Evolutionary conservation across 2,888 invertebrate species (phyloP), one percentile per base, ranked within the genome.

Genomic region (Pemphredon lugubris): DNA sequence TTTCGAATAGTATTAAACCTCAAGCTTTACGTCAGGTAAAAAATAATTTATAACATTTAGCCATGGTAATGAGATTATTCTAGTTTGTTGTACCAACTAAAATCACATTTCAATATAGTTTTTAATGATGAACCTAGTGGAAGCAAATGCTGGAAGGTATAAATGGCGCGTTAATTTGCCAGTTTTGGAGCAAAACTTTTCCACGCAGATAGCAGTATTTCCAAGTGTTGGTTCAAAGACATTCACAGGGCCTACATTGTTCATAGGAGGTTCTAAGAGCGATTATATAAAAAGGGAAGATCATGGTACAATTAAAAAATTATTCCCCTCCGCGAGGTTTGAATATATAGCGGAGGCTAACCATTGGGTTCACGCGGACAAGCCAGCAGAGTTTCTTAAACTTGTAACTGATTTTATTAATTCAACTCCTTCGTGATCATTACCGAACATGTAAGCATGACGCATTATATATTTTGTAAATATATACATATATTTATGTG

Each of bases 281-380:
- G 93, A 94, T 88, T 97, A 95, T 88, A 92, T 98, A 81, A 92
- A 91, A 71, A 89, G 90, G 72, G 85, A 88, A 7, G 94, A 95
- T 86, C 91, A 94, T 45, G 89, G 90, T 3, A 90, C 90, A 63
- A 96, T 97, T 60, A 91, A 92, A 83, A 91, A 93, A 71, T 90
- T 95, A 57, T 97, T 97, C 85, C 95, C 96, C 0, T 89, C 91
- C 5, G 94, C 95, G 0, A 90, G 93, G 73, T 92, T 97, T 83
- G 88, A 91, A 47, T 94, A 93, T 78, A 92, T 97, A 54, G 92
- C 93, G 51, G 95, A 94, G 34, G 96, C 98, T 4, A 97, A 97
- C 0, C 98, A 99, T 89, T 96, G 97, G 96, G 94, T 98, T 0
- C 98, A 99, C 88, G 94, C 96, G 75, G 98, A 98, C 73, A 95